Conservation (phyloP, 1,140 invertebrate species). For the Orussus abietinus region DNA sequence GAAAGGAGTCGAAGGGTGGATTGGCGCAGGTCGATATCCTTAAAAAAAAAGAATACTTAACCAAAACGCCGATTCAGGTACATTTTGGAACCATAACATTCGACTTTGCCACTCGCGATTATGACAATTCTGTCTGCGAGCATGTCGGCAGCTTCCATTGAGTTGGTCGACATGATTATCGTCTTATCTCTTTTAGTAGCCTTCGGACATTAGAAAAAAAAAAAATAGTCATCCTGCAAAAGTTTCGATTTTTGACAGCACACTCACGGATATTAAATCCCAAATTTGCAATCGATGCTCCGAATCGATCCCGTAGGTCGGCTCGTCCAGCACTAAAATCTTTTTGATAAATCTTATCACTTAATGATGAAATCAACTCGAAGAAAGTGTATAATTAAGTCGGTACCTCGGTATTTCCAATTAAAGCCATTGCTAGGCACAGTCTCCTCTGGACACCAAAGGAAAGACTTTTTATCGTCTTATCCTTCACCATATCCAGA, state of each 20-base stretch:
- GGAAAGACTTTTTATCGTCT: constrained; percentile 13
- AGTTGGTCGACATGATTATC: constrained; percentile 30
- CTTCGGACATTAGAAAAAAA: constrained; percentile 4
- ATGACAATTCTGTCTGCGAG: constrained; percentile 59
- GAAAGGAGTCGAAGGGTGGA: no score
- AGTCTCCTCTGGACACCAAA: constrained; percentile 21
- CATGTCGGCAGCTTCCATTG: constrained; percentile 63
- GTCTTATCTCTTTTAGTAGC: constrained; percentile 20
- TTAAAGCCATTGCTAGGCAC: constrained; percentile 26
- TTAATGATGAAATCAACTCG: constrained; percentile 1
- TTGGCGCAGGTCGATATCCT: not conserved
- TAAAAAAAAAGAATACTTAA: constrained; percentile 6
- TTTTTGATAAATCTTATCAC: constrained; percentile 9
- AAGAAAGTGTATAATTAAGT: no score
- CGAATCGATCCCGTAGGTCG: constrained; percentile 59
- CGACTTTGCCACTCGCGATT: constrained; percentile 59
- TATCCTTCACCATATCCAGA: constrained; percentile 17
- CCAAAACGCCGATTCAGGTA: constrained; percentile 52
- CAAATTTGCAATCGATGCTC: constrained; percentile 54
- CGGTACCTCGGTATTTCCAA: constrained; percentile 20
- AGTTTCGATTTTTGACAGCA: constrained; percentile 21
- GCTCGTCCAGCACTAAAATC: constrained; percentile 63
- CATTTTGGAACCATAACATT: constrained; percentile 59
- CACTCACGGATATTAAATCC: constrained; percentile 46
- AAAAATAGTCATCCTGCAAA: no score